These are phyloP conservation scores for Climacteris rufus DNA, from an alignment of 2,113 vertebrate species.

Conservation along the genomic window DNA sequence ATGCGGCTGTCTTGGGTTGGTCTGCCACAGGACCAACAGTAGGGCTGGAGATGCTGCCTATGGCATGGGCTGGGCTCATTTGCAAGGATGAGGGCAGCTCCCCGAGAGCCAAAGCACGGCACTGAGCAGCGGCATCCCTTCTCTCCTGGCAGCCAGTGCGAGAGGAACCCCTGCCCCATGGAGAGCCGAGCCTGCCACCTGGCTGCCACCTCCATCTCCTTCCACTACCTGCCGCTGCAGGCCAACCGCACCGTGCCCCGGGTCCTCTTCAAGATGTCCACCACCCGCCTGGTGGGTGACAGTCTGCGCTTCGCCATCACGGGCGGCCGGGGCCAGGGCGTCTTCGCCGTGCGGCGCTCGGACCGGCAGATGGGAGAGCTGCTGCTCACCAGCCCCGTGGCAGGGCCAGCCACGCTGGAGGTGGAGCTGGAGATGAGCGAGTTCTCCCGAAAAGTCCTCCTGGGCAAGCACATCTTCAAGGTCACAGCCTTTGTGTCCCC, in stretches of 20 bases:
- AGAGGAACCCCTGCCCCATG: conserved; percentile 81
- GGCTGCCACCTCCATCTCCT: conserved; percentile 81
- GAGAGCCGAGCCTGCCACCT: conserved; percentile 73
- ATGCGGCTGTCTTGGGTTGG: not conserved
- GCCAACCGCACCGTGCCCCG: conserved; percentile 79
- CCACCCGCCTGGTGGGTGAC: conserved; percentile 71
- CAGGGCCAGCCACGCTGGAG: conserved; percentile 76
- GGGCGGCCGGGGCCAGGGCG: conserved; percentile 33
- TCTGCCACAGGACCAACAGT: accelerated
- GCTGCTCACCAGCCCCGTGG: conserved; percentile 76
- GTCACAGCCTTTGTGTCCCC: conserved; percentile 81
- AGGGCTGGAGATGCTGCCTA: not conserved
- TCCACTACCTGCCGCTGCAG: conserved; percentile 81
- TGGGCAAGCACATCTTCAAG: conserved; percentile 85
- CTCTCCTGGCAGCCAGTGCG: conserved; percentile 76
- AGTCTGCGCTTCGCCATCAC: conserved; percentile 77
- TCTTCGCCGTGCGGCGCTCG: conserved; percentile 75
- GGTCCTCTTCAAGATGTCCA: conserved; percentile 81
- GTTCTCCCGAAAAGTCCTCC: conserved; percentile 72
- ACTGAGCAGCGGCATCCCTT: not conserved
- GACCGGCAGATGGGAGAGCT: conserved; percentile 81
- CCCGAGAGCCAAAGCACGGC: not conserved
- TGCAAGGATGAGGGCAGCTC: not conserved
- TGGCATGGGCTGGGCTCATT: accelerated
- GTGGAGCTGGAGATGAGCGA: conserved; percentile 88